Percentiles rank a stretch among this genome's conserved stretches.
phyloP scores from a whole-genome alignment of 2,888 invertebrate genomes.

The Lutraria lutraria region DNA sequence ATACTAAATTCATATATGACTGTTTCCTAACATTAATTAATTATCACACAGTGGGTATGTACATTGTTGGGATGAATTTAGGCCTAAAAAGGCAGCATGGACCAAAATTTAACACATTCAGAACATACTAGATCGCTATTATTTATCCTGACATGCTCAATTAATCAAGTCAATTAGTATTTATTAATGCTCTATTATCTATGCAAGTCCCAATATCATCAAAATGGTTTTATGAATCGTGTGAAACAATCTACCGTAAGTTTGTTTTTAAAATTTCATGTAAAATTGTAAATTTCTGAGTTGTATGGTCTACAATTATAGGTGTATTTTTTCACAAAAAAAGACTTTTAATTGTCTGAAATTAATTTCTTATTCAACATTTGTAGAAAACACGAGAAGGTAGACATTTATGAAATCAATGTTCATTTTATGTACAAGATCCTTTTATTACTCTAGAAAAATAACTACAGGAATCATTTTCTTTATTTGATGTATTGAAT shows the following conservation, averaged over 20 bases:
- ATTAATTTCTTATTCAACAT: too few species aligned
- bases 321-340: not conserved
- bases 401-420: too few species aligned
- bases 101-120: too few species aligned
- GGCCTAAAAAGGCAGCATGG: too few species aligned
- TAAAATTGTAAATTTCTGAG: not conserved
- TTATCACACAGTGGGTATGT: too few species aligned
- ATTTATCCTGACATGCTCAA: not conserved
- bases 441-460: too few species aligned
- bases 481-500: too few species aligned
- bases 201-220: slow-evolving; percentile 6
- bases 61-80: too few species aligned
- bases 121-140: too few species aligned
- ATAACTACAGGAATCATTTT: too few species aligned
- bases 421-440: too few species aligned
- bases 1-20: not conserved
- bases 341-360: not conserved
- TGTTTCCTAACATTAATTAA: not conserved
- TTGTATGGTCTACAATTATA: not conserved
- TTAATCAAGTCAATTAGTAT: not conserved
- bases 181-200: not conserved
- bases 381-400: too few species aligned
- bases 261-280: not conserved
- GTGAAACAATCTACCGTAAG: not conserved
- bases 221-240: not conserved